Base-by-base conservation (phyloP, 2,888 invertebrate genomes). In the Netelia virgata region DNA sequence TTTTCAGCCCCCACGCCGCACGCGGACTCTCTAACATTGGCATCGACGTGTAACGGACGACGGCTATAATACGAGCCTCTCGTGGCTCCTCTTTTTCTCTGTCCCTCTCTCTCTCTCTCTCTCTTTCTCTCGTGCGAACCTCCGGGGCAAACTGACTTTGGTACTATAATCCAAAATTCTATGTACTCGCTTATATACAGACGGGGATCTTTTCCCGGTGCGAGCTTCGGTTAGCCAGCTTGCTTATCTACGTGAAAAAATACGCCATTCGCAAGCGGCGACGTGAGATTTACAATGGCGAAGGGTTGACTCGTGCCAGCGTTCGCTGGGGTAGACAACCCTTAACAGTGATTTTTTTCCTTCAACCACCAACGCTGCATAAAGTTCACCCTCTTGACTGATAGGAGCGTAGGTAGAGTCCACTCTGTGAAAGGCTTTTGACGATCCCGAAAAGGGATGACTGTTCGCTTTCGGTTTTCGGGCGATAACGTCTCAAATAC, bases 41-140 rank as follows among this genome's bases (percentile, higher is more conserved):
- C 87, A 89, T 88, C 86, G 89, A 89, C 85, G 87, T 87, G 88
- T 87, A 88, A 86, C 89, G 86, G 87, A 85, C 87, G 86, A 85
- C 85, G 84, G 75, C 78, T 73, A 84, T 59, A 61, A 77, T n/a
- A 9, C 14, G 69, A 77, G 36, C 61, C 16, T 55, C 18, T 47
- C 73, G 57, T 36, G 36, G 53, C 14, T 63, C 28, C 64, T 43
- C 23, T 74, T 18, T 43, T 3, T 28, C 3, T 61, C 47, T 47
- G 53, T 28, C 55, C 50, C 47, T 47, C 61, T 28, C 55, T 59
- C 47, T 47, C 61, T 28, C 55, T 59, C 47, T 47, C 61, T 28
- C 55, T 59, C 47, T 47, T 53, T 61, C 47, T 47, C 61, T 28
- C 55, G 47, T 74, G 55, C 63, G 50, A 41, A 77, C 53, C 69